Evolutionary conservation across 2,797 vertebrate species (phyloP), one percentile per base, ranked within the genome.

Genomic region (Margarornis squamiger): DNA sequence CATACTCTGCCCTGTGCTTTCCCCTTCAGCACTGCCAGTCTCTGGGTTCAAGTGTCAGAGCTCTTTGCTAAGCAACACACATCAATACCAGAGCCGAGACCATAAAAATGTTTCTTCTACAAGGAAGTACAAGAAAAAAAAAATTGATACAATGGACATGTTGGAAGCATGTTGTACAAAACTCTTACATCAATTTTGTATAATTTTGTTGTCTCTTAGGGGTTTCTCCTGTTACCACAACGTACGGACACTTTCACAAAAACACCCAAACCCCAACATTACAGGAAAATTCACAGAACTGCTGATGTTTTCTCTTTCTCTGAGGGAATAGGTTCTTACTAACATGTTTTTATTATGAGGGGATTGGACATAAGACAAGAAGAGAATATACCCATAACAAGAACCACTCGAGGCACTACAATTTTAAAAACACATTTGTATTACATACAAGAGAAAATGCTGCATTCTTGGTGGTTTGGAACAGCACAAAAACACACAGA

Each of bases 1-100:
- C 0, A 1, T 8, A 6, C 12, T 62, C 27, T 46, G 24, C 38
- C 30, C 39, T 3, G 13, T 55, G 49, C 34, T 59, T 30, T 41
- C 24, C 21, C 34, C 39, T 48, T 48, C 71, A 62, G 78, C 48
- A 4, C 58, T 34, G 39, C 30, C 36, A 67, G 51, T 14, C 41
- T 34, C 43, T 41, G 51, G 29, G 14, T 36, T 9, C 3, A 12
- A 32, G 48, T 27, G 41, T 19, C 59, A 51, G 32, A 63, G 16
- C 14, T 34, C 4, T 23, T 41, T 43, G 39, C 65, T 45, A 19
- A 54, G 57, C 27, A 30, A 30, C 48, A 22, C 0, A 0, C 7
- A 8, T 13, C 34, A 30, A 14, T 7, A 23, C 30, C 21, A 54
- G 36, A 61, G 38, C 70, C 10, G 12, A 38, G 14, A 39, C 8